Evolutionary conservation across 2,113 vertebrate genomes (phyloP).

Genomic region (Vombatus ursinus): DNA sequence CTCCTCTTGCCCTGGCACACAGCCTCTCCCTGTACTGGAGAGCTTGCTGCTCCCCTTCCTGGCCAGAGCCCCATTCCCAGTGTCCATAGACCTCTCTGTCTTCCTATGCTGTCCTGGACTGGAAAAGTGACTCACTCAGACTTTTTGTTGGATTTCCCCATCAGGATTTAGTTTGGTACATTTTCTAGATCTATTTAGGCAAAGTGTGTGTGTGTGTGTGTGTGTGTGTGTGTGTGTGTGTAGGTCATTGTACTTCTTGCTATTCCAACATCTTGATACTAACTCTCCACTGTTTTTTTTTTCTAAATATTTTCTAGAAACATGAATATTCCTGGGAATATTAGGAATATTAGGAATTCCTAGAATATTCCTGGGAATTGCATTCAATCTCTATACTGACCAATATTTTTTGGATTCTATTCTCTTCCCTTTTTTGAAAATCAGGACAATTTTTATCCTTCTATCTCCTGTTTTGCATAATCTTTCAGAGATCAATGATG

Average conservation of each 20-base stretch:
- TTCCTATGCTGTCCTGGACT: neutral
- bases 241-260: neutral
- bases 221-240: no score
- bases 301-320: neutral
- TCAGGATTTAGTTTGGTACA: neutral
- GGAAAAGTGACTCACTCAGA: neutral
- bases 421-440: neutral
- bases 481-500: neutral
- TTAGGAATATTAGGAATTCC: no score
- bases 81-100: neutral
- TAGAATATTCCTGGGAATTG: neutral
- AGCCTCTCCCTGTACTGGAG: neutral
- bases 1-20: neutral
- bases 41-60: neutral
- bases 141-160: neutral
- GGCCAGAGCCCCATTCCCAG: neutral
- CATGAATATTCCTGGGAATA: neutral
- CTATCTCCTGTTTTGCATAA: neutral
- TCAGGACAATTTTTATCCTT: neutral
- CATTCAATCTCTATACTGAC: neutral
- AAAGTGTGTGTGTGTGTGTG: neutral
- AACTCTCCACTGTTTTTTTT: neutral
- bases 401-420: neutral
- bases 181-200: neutral
- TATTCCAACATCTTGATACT: neutral